Evolutionary conservation across 2,113 vertebrate genomes (phyloP).

Genomic region (Rhinolophus ferrumequinum): DNA sequence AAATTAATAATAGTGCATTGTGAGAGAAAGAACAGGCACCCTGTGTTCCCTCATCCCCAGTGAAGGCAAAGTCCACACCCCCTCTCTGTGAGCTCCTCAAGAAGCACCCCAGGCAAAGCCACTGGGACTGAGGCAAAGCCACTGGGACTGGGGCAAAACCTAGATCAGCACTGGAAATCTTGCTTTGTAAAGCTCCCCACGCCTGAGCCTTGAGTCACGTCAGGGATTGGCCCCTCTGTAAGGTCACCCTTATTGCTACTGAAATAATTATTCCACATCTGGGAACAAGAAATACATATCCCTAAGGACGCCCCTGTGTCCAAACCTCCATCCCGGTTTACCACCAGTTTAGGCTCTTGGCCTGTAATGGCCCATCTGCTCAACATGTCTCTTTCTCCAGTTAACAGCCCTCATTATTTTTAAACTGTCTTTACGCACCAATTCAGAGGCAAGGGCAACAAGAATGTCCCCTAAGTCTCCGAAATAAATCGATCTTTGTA

Average conservation of each 20-base stretch:
- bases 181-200: not conserved
- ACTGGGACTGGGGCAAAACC: not conserved
- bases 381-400: not conserved
- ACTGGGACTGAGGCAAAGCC: not conserved
- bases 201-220: not conserved
- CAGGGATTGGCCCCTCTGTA: not conserved
- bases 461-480: not conserved
- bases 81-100: not conserved
- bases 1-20: not conserved
- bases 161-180: not conserved
- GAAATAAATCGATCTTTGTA: constrained; percentile 40
- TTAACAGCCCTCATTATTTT: constrained; percentile 47
- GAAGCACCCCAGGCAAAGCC: not conserved
- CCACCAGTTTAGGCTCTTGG: not conserved
- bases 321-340: not conserved
- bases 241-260: constrained; percentile 37
- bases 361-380: constrained; percentile 50
- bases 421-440: constrained; percentile 37
- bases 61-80: not conserved
- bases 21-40: not conserved
- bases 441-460: constrained; percentile 47
- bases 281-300: constrained; percentile 44
- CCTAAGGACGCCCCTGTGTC: constrained; percentile 19
- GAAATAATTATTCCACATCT: constrained; percentile 50
- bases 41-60: not conserved